Base-by-base conservation (phyloP, 2,113 vertebrate species). In the Colaptes auratus region DNA sequence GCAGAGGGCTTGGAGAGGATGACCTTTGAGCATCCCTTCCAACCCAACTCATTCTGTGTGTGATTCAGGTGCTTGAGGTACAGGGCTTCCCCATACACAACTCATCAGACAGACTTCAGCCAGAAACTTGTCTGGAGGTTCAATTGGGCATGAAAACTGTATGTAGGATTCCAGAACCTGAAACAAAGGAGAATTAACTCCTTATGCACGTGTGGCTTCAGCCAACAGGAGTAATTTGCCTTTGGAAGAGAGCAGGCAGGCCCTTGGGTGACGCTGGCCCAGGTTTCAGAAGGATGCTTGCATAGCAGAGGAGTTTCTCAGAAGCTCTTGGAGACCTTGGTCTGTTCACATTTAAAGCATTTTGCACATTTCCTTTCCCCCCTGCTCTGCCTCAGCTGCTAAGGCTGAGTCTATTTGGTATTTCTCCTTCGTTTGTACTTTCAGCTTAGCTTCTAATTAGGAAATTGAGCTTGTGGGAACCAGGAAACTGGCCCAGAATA, bases 141-240 rank as follows among this genome's bases (percentile, higher is more conserved):
- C 59, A n/a, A 39, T 4, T 30, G 46, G 60, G 55, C 7, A 3
- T 16, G 20, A 30, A 23, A 39, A 24, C 13, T 3, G 20, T 5
- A 20, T 30, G 15, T 46, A 61, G 55, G 70, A 24, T 50, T 78
- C 36, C 36, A 53, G 70, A 16, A 33, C 28, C 20, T 3, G 4
- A 42, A 71, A 11, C 8, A 35, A 58, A 30, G 64, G 42, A 24
- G 58, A 59, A 36, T 30, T 7, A 44, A 55, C 35, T 55, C 14
- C 28, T 39, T 28, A 9, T 21, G 15, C 35, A 12, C 0, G 1
- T 6, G 1, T 0, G 14, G 24, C 44, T 33, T 35, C 35, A 24
- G n/a, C 9, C 28, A 20, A 7, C 3, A 12, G 56, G 56, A 44
- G 17, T 0, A 9, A 27, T 25, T 3, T 53, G 48, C n/a, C 64